phyloP scores from a whole-genome alignment of 2,888 invertebrate genomes.

The Drosophila dives region DNA sequence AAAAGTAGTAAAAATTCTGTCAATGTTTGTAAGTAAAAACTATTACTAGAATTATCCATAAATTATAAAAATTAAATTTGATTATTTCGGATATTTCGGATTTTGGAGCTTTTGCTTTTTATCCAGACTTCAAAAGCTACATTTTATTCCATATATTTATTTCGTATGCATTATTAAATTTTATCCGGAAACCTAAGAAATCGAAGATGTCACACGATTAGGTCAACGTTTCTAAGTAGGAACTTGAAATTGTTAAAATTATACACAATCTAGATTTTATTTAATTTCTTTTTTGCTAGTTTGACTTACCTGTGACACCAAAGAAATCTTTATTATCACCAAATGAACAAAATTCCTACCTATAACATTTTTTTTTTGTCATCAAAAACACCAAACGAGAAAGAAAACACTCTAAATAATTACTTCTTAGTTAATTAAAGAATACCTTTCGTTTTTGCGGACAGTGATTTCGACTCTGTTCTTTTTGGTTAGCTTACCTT shows the following conservation, averaged over 20 bases:
- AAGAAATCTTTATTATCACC: background rate
- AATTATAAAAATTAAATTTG: background rate
- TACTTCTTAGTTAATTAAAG: background rate
- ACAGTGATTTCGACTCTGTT: background rate
- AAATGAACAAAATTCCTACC: background rate
- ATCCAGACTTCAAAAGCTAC: background rate
- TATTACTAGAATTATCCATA: background rate
- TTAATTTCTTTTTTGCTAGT: background rate
- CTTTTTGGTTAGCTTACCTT: background rate
- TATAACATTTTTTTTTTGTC: background rate
- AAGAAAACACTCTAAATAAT: conserved; percentile 6
- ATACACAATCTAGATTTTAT: background rate
- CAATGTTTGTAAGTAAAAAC: background rate
- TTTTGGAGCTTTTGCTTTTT: background rate
- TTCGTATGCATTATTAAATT: background rate
- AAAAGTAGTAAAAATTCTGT: background rate
- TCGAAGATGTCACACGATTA: background rate
- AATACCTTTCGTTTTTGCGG: background rate
- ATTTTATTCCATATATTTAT: background rate
- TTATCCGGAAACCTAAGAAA: background rate
- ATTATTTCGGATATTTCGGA: background rate
- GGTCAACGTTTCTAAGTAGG: no score
- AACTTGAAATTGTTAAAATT: background rate
- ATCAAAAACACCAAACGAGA: background rate
- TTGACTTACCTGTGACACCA: background rate